Conservation (phyloP, 2,888 invertebrate genomes). For the Silvanus unidentatus region DNA sequence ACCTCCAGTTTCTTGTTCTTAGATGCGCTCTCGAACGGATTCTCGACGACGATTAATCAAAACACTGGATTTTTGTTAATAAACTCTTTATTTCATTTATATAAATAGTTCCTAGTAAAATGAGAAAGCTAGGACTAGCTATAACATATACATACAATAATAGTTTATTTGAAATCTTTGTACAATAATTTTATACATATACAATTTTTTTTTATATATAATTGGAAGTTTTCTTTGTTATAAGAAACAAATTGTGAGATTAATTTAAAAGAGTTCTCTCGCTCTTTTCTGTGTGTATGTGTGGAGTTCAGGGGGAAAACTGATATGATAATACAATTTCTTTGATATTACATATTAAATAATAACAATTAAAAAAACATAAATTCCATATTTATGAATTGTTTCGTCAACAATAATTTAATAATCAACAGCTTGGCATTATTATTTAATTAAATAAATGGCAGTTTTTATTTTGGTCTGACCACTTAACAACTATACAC, state of each 20-base stretch:
- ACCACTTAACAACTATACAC: conserved; percentile 3
- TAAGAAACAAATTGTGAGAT: conserved; percentile 20
- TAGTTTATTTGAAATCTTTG: conserved; percentile 31
- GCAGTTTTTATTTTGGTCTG: conserved; percentile 9
- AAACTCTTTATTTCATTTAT: conserved; percentile 42
- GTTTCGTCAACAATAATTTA: conserved; percentile 7
- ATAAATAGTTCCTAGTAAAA: conserved; percentile 44
- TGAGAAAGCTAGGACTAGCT: conserved; percentile 43
- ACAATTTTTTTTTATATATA: conserved; percentile 41
- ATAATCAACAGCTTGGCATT: conserved; percentile 2
- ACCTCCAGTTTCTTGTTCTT: not conserved
- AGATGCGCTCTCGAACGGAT: no score
- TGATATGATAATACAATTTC: conserved; percentile 33
- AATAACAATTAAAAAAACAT: not conserved
- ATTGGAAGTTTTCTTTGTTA: conserved; percentile 36
- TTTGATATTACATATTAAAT: conserved; percentile 9
- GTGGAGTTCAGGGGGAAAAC: conserved; percentile 3
- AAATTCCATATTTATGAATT: conserved; percentile 2
- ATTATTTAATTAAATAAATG: conserved; percentile 4
- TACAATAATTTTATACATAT: conserved; percentile 30
- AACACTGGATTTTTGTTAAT: conserved; percentile 23
- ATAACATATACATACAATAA: conserved; percentile 42
- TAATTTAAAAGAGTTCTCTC: conserved; percentile 9
- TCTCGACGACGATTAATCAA: no score
- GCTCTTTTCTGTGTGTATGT: no score